Base-by-base conservation (phyloP, 2,797 vertebrate species). In the Siniperca obscura region DNA sequence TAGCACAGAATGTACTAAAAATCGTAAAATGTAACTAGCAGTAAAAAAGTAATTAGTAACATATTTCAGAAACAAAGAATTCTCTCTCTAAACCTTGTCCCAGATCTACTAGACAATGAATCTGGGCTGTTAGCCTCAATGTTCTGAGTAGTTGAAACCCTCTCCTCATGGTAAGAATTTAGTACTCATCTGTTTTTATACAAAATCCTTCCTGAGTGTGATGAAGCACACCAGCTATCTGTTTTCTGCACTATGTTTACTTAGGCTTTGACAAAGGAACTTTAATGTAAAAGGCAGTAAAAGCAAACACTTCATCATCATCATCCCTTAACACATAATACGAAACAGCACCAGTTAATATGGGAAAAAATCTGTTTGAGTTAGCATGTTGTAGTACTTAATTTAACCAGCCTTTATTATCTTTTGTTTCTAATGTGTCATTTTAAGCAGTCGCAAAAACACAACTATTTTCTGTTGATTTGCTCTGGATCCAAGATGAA, bases 131-230 rank as follows among this genome's bases (percentile, higher is more conserved):
- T 52, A 19, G 5, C 50, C n/a, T 4, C 13, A 55, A 22, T 7
- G 38, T 48, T 17, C 50, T 16, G 34, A 21, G 38, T 14, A 21
- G 17, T 5, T 38, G 16, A 53, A 62, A 64, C 48, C 5, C 13
- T 21, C 42, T 56, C 57, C 67, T 57, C 57, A 1, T 52, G 21
- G 0, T 21, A n/a, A 55, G 42, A 66, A 70, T 65, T 68, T 38
- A 69, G 8, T 7, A 3, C 22, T 14, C 70, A 52, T 56, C 59
- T 69, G 59, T 76, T 70, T 57, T 81, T 7, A 50, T 5, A 65
- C 19, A 55, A 40, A 61, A 64, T 2, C n/a, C 1, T 22, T 68
- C 67, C 56, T 19, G 65, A 38, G 27, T 21, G 13, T 70, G 66
- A 46, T 1, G 4, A 50, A 44, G 21, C 8, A 1, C 22, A 17